These are phyloP conservation scores for Macrostomum lignano DNA, from an alignment of 1,140 invertebrate species.

Conservation along the genomic window DNA sequence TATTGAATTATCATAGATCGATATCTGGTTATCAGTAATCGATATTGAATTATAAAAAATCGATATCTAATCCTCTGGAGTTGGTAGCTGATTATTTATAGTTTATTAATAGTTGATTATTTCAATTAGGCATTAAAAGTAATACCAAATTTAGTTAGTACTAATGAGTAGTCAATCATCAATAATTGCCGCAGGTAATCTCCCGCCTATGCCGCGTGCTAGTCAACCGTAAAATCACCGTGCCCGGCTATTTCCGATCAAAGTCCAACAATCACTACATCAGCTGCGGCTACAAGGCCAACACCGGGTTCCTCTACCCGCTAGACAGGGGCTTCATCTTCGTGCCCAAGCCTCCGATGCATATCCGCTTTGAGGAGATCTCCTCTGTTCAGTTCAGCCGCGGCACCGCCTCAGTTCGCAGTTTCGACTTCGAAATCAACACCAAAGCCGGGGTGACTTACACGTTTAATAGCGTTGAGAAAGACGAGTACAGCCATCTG, in stretches of 20 bases:
- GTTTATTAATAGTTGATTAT: too few relatives aligned
- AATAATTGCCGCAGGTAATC: too few relatives aligned
- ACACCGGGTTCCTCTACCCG: constrained; percentile 80
- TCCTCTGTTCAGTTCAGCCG: constrained; percentile 77
- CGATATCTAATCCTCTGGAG: too few relatives aligned
- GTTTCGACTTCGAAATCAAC: constrained; percentile 88
- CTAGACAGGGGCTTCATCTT: constrained; percentile 95
- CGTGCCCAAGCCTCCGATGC: constrained; percentile 87
- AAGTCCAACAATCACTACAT: constrained; percentile 66
- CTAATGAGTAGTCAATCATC: too few relatives aligned
- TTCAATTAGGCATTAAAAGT: too few relatives aligned
- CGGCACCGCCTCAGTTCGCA: constrained; percentile 50
- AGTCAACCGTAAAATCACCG: constrained; percentile 2
- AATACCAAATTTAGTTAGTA: too few relatives aligned
- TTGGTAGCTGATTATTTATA: too few relatives aligned
- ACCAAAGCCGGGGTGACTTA: constrained; percentile 58
- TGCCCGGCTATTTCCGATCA: constrained; percentile 26
- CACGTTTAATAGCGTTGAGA: constrained; percentile 90
- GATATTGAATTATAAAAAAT: too few relatives aligned
- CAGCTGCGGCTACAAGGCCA: constrained; percentile 85
- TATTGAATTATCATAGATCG: too few relatives aligned
- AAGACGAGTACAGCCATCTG: constrained; percentile 81
- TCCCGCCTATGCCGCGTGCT: too few relatives aligned
- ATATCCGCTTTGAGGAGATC: constrained; percentile 91
- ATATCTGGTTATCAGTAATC: too few relatives aligned